Evolutionary conservation across 2,113 vertebrate species (phyloP), one percentile per base, ranked within the genome.

Genomic region (Progne subis): DNA sequence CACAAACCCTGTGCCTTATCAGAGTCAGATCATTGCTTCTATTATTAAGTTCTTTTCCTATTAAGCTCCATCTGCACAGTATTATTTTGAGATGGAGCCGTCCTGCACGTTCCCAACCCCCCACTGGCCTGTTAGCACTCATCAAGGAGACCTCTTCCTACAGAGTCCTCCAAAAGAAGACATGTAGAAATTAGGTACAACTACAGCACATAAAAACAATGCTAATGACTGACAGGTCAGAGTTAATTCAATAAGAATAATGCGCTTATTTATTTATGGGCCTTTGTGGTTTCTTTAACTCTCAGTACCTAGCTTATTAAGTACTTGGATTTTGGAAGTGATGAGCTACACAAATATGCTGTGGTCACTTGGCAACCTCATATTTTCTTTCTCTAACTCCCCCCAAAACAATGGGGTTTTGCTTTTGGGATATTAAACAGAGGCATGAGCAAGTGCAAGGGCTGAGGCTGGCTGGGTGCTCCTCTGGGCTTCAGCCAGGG

Each of bases 231-330:
- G 82, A 26, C 23, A 37, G 92, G 69, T 82, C 82, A 90, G 90
- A 90, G 69, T 78, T 92, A 96, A 92, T 92, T 80, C 94, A 92
- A 8, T 92, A 59, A 89, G 94, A 94, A 86, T 59, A 91, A 87
- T 56, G 39, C 0, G 18, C 82, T 93, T 82, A 88, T 95, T 97
- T 96, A 83, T 93, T 94, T 91, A 95, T 46, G 67, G 80, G 86
- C 49, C 26, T 83, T 72, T 81, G 91, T 88, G 95, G 91, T 94
- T 95, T 92, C 77, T 88, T 88, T 78, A 94, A 65, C 86, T 94
- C 87, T 78, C 68, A 67, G 77, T 67, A 90, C 61, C 50, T 61
- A 60, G 44, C 55, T 82, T 72, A 85, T 78, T 84, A 92, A 94
- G 57, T 19, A 60, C 65, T 85, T 85, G 90, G 72, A 86, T 93